These are phyloP conservation scores for Caenorhabditis sp. DNA, from an alignment of 2,888 invertebrate species.

Conservation along the genomic window DNA sequence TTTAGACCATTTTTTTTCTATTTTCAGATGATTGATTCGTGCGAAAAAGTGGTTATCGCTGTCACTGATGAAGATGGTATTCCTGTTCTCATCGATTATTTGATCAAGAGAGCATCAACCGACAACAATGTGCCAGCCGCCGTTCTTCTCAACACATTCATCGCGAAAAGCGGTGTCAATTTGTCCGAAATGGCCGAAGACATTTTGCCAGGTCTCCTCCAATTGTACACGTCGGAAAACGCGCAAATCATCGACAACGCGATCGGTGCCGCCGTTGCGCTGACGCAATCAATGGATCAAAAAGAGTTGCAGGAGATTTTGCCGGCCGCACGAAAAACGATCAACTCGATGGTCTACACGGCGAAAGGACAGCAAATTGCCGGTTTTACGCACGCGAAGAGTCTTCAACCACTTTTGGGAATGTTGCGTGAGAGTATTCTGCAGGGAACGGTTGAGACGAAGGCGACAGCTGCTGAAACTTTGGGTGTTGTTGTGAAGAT, in stretches of 20 bases:
- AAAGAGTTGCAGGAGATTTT: constrained; percentile 18
- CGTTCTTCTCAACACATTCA: constrained; percentile 54
- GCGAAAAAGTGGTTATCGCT: constrained; percentile 81
- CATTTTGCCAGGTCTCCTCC: constrained; percentile 53
- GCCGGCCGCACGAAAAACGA: constrained; percentile 39
- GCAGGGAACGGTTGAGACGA: constrained; percentile 74
- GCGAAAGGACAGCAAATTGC: constrained; percentile 49
- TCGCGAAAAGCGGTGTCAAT: constrained; percentile 49
- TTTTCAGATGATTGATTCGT: constrained; percentile 55
- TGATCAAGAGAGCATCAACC: constrained; percentile 80
- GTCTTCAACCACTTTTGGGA: constrained; percentile 89
- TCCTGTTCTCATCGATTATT: constrained; percentile 84
- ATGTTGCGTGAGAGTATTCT: constrained; percentile 95
- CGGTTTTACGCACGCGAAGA: constrained; percentile 74
- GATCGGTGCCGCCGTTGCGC: constrained; percentile 89
- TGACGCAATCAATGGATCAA: constrained; percentile 78
- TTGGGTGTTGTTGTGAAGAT: constrained; percentile 81
- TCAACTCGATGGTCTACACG: constrained; percentile 40
- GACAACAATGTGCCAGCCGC: constrained; percentile 85
- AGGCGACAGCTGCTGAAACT: constrained; percentile 92
- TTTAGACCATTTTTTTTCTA: neutral
- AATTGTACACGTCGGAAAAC: constrained; percentile 81
- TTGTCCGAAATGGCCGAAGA: constrained; percentile 44
- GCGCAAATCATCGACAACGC: constrained; percentile 83
- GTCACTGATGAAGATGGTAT: constrained; percentile 85